These are phyloP conservation scores for Macrostomum cliftonense DNA, from an alignment of 2,888 invertebrate genomes.

Conservation along the genomic window DNA sequence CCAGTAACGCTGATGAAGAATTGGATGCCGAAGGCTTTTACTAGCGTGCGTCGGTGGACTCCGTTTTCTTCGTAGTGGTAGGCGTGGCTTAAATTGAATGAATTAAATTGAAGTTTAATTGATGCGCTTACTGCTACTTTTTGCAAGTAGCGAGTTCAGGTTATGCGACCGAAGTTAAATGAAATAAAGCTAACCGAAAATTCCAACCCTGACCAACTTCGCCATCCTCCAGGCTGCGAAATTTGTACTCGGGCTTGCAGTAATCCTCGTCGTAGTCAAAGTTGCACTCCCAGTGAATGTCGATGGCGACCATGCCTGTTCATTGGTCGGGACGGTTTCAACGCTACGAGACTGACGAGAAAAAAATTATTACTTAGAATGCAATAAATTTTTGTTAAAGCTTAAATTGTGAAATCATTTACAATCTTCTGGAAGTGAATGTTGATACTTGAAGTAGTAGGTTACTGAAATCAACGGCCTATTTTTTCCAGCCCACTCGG, in stretches of 20 bases:
- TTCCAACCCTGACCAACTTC: constrained; percentile 8
- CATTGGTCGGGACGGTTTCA: background rate
- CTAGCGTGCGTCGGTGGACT: constrained; percentile 4
- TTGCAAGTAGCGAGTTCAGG: no score
- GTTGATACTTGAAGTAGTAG: no score
- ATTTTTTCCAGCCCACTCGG: no score
- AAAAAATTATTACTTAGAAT: no score
- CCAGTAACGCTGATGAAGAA: constrained; percentile 14
- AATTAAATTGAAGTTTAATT: no score
- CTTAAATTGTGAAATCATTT: no score
- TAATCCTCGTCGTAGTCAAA: constrained; percentile 6
- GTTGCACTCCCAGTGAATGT: constrained; percentile 8
- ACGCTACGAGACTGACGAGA: no score
- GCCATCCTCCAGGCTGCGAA: constrained; percentile 4
- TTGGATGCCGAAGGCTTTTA: constrained; percentile 18
- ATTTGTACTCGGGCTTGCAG: constrained; percentile 5
- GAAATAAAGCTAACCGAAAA: background rate
- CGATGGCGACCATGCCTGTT: constrained; percentile 4
- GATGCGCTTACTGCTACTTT: no score
- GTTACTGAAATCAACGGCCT: no score
- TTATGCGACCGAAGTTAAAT: no score
- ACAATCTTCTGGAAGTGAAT: no score
- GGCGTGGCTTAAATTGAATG: background rate
- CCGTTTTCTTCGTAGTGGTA: constrained; percentile 10
- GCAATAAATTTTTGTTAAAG: no score